phyloP scores from a whole-genome alignment of 2,888 invertebrate genomes.

The Dynastes maya region DNA sequence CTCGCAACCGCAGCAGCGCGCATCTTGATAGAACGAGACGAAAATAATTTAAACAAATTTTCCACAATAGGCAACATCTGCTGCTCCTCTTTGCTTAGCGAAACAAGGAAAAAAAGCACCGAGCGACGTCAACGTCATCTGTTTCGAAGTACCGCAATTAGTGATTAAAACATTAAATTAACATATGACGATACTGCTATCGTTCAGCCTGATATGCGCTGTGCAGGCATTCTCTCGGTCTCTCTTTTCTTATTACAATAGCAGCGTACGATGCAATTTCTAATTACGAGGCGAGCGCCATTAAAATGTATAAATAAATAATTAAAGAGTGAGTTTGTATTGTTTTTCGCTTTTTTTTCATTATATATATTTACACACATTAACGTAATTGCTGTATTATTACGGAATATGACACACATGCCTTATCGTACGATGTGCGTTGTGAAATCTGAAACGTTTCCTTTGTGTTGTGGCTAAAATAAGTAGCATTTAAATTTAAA shows the following conservation, averaged over 20 bases:
- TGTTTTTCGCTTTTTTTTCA: slow-evolving; percentile 16
- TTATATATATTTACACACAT: slow-evolving; percentile 20
- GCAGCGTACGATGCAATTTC: not conserved
- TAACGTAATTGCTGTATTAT: slow-evolving; percentile 12
- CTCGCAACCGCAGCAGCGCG: too few relatives aligned
- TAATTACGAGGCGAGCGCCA: not conserved
- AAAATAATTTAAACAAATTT: too few relatives aligned
- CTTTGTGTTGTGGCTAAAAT: too few relatives aligned
- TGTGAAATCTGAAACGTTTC: slow-evolving; percentile 8
- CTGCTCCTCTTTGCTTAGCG: not conserved
- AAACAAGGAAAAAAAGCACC: not conserved
- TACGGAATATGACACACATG: slow-evolving; percentile 15
- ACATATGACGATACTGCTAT: slow-evolving; percentile 1
- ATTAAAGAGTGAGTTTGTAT: slow-evolving; percentile 17
- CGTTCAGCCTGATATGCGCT: not conserved
- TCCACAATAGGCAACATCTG: too few relatives aligned
- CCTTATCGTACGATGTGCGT: not conserved
- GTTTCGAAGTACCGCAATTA: not conserved
- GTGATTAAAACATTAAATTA: slow-evolving; percentile 8
- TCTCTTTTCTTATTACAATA: too few relatives aligned
- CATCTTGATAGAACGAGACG: too few relatives aligned
- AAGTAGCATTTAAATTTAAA: too few relatives aligned
- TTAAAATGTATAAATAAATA: slow-evolving; percentile 14
- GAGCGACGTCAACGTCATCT: not conserved
- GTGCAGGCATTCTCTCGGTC: too few relatives aligned